These are phyloP conservation scores for Solen grandis DNA, from an alignment of 1,140 invertebrate genomes.

Conservation along the genomic window DNA sequence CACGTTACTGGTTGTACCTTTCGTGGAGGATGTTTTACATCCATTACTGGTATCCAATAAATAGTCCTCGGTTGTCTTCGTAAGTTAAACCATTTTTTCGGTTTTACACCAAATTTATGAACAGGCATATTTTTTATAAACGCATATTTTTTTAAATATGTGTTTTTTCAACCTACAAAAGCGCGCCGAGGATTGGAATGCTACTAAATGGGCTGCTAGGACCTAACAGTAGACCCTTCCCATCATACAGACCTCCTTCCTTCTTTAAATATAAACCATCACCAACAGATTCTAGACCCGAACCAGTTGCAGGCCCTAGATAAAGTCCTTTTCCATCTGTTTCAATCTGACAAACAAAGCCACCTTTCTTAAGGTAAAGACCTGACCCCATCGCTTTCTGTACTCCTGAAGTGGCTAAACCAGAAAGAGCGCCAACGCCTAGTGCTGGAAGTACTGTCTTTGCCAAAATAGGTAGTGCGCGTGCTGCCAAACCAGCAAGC, in stretches of 20 bases:
- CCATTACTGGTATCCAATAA: not conserved
- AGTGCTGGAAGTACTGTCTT: not conserved
- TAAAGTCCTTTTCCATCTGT: constrained; percentile 2
- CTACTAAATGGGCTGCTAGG: constrained; percentile 2
- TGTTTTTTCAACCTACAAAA: not conserved
- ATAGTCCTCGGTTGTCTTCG: not conserved
- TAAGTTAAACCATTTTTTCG: too few species aligned
- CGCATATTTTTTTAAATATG: not conserved
- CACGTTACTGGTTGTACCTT: not conserved
- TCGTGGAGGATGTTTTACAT: not conserved
- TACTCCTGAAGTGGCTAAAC: not conserved
- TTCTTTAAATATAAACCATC: not conserved
- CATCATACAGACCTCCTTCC: not conserved
- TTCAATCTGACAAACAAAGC: not conserved
- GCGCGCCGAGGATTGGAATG: constrained; percentile 9
- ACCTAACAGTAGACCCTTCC: not conserved
- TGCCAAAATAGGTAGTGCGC: not conserved
- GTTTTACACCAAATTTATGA: not conserved
- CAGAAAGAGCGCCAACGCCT: not conserved
- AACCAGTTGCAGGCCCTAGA: not conserved
- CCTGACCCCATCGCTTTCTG: not conserved
- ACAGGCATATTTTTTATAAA: not conserved
- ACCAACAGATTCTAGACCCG: not conserved
- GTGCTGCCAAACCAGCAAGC: not conserved
- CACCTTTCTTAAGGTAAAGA: not conserved